Percentiles rank a stretch among this genome's conserved stretches.
Evolutionary conservation across 1,140 invertebrate species (phyloP).

Genomic region (Ephestia elutella): DNA sequence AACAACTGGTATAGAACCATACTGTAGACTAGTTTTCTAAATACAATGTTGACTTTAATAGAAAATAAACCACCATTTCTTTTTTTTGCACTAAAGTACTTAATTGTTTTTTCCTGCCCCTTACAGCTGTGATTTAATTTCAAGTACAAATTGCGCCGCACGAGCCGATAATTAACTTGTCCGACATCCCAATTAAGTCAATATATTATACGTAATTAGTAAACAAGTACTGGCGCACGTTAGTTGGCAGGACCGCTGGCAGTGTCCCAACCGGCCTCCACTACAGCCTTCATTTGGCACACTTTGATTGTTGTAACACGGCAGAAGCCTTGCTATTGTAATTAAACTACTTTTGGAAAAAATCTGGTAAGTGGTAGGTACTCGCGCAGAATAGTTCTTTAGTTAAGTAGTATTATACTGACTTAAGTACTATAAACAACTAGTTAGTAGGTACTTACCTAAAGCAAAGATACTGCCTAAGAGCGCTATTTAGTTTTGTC

Average conservation of each 20-base stretch:
- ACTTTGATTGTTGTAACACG: slow-evolving; percentile 1
- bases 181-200: not conserved
- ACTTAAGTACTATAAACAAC: no score
- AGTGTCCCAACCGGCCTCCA: not conserved
- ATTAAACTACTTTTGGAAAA: not conserved
- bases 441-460: no score
- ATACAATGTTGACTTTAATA: no score
- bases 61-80: no score
- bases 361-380: no score
- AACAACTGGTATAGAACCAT: no score
- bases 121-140: not conserved
- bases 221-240: not conserved
- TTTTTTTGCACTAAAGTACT: no score
- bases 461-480: no score
- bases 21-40: no score
- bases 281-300: not conserved
- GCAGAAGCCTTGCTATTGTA: not conserved
- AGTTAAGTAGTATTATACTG: no score
- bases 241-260: not conserved
- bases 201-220: slow-evolving; percentile 3
- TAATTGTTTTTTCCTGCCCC: not conserved
- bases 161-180: not conserved
- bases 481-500: no score
- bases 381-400: no score
- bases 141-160: not conserved